Evolutionary conservation across 2,888 invertebrate genomes (phyloP).

Genomic region (Helleia helle): DNA sequence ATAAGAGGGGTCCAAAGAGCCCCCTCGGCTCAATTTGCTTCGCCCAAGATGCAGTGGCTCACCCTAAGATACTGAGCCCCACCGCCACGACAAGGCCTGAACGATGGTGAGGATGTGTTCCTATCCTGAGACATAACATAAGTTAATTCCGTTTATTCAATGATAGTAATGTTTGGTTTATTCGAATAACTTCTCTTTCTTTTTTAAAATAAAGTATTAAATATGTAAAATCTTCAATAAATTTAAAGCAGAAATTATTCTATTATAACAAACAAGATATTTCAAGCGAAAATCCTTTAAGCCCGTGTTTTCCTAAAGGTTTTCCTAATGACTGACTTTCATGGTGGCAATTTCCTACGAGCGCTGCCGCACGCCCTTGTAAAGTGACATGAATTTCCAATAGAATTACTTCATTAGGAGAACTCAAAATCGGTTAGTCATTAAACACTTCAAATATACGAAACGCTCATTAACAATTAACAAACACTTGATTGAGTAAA

Average conservation of each 20-base stretch:
- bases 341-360: slow-evolving; percentile 38
- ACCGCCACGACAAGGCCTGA: too few species aligned
- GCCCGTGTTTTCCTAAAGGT: slow-evolving; percentile 40
- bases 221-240: too few species aligned
- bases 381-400: slow-evolving; percentile 47
- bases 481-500: neutral
- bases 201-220: too few species aligned
- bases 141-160: too few species aligned
- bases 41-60: too few species aligned
- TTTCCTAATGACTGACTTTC: slow-evolving; percentile 53
- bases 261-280: slow-evolving; percentile 25
- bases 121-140: too few species aligned
- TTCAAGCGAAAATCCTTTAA: slow-evolving; percentile 42
- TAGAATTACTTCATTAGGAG: slow-evolving; percentile 37
- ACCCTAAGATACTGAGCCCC: too few species aligned
- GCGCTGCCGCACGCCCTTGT: slow-evolving; percentile 29
- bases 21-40: too few species aligned
- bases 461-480: neutral
- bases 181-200: too few species aligned
- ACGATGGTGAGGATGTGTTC: too few species aligned
- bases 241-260: slow-evolving; percentile 5
- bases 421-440: slow-evolving; percentile 4
- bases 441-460: neutral
- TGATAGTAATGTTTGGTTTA: too few species aligned
- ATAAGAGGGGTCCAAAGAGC: too few species aligned